A percentile compares a stretch with the other conserved stretches of the same genome.
Conservation (phyloP, 2,888 invertebrate genomes). For the Diarsia brunnea region DNA sequence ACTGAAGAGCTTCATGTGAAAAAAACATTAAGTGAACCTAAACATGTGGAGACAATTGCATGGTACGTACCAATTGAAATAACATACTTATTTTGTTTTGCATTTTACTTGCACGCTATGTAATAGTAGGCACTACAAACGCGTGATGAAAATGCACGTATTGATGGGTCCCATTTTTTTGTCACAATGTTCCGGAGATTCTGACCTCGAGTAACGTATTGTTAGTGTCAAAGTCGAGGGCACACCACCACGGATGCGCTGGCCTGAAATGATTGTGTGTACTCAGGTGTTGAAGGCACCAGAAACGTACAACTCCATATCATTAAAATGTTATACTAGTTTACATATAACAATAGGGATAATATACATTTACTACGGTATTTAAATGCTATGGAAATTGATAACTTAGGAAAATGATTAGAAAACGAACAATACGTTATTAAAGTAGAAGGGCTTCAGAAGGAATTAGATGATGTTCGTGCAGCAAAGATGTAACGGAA, state of each 20-base stretch:
- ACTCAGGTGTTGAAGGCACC: background rate
- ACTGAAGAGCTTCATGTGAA: slow-evolving; percentile 14
- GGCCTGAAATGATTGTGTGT: slow-evolving; percentile 4
- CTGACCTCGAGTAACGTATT: background rate
- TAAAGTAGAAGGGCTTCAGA: slow-evolving; percentile 2
- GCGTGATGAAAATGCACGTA: background rate
- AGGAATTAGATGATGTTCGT: slow-evolving; percentile 32
- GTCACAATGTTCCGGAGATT: background rate
- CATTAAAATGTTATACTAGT: background rate
- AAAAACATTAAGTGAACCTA: slow-evolving; percentile 27
- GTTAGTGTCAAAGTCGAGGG: slow-evolving; percentile 31
- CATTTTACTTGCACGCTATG: slow-evolving; percentile 7
- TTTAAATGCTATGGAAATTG: slow-evolving; percentile 3
- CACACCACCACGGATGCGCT: background rate
- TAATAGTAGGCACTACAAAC: background rate
- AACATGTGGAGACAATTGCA: slow-evolving; percentile 18
- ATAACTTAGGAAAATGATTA: background rate
- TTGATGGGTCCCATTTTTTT: background rate
- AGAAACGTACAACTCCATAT: background rate
- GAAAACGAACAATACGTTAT: slow-evolving; percentile 8
- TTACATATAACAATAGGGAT: background rate
- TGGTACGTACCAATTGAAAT: slow-evolving; percentile 44
- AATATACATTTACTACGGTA: background rate
- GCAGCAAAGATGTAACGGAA: slow-evolving; percentile 40
- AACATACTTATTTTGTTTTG: slow-evolving; percentile 38